A percentile compares a stretch with the other conserved stretches of the same genome.
Evolutionary conservation across 2,888 invertebrate genomes (phyloP).

Genomic region (Luffia ferchaultella): DNA sequence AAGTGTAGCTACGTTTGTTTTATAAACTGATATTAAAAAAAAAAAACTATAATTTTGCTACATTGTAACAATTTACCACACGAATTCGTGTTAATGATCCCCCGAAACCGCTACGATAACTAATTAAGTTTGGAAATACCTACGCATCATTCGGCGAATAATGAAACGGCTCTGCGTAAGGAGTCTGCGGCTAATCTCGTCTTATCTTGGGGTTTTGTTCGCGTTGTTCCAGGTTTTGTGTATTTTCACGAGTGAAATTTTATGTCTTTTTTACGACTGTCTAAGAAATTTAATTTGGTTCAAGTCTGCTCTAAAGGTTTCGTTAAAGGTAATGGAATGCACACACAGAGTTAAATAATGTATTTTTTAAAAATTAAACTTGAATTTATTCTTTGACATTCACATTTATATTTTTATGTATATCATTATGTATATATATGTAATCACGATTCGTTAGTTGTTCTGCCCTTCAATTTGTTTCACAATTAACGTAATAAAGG

Average conservation of each 20-base stretch:
- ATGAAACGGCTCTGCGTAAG: not conserved
- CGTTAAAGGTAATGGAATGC: not conserved
- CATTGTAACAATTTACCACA: not conserved
- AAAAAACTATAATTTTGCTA: too few relatives aligned
- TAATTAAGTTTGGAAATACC: not conserved
- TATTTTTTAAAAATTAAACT: too few relatives aligned
- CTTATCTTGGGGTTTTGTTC: conserved; percentile 12
- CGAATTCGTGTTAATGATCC: not conserved
- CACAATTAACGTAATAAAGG: too few relatives aligned
- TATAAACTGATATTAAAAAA: too few relatives aligned
- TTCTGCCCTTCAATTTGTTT: too few relatives aligned
- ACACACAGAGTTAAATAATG: too few relatives aligned
- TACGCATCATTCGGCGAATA: not conserved
- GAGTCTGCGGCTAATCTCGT: conserved; percentile 8
- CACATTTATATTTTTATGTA: too few relatives aligned
- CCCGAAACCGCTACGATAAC: not conserved
- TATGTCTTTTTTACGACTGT: conserved; percentile 12
- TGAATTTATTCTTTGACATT: too few relatives aligned
- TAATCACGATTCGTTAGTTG: too few relatives aligned
- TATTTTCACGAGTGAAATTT: not conserved
- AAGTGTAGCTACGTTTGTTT: too few relatives aligned
- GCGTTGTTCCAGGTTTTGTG: conserved; percentile 6
- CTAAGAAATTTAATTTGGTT: conserved; percentile 14
- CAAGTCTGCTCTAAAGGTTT: not conserved
- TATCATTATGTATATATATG: too few relatives aligned